Conservation (phyloP, 2,888 invertebrate species). For the Drosophila kuntzei region DNA sequence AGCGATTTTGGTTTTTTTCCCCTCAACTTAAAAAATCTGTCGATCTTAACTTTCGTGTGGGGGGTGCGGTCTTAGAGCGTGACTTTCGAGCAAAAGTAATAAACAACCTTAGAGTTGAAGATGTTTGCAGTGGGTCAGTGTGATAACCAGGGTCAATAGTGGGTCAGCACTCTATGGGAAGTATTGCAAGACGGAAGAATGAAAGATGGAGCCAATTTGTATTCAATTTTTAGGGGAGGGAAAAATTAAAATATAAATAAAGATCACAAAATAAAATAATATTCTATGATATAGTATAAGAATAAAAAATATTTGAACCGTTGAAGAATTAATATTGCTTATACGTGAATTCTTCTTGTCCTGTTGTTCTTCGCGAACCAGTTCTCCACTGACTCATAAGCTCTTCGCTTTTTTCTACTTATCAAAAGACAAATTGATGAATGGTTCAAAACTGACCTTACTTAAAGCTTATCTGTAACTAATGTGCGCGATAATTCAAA, state of each 20-base stretch:
- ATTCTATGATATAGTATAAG: background rate
- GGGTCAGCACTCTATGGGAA: constrained; percentile 28
- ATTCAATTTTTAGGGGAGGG: background rate
- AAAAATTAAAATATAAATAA: background rate
- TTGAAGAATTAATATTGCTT: background rate
- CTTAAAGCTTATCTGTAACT: constrained; percentile 34
- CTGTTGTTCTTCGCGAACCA: background rate
- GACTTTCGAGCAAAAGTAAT: constrained; percentile 39
- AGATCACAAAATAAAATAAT: background rate
- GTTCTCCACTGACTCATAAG: constrained; percentile 21
- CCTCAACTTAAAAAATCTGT: constrained; percentile 20
- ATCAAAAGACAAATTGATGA: constrained; percentile 9
- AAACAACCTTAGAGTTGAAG: constrained; percentile 12
- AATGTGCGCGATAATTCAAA: constrained; percentile 1
- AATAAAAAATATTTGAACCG: background rate
- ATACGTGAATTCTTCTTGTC: background rate
- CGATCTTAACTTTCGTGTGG: constrained; percentile 37
- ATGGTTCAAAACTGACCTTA: constrained; percentile 35
- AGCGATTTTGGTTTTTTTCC: constrained; percentile 49
- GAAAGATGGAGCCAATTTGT: background rate
- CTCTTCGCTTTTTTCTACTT: background rate
- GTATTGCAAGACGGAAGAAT: background rate
- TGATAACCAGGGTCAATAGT: constrained; percentile 27
- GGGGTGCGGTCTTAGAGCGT: constrained; percentile 49
- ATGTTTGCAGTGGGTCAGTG: constrained; percentile 36